Evolutionary conservation across 1,140 invertebrate genomes (phyloP).

Genomic region (Drosophila watanabei): DNA sequence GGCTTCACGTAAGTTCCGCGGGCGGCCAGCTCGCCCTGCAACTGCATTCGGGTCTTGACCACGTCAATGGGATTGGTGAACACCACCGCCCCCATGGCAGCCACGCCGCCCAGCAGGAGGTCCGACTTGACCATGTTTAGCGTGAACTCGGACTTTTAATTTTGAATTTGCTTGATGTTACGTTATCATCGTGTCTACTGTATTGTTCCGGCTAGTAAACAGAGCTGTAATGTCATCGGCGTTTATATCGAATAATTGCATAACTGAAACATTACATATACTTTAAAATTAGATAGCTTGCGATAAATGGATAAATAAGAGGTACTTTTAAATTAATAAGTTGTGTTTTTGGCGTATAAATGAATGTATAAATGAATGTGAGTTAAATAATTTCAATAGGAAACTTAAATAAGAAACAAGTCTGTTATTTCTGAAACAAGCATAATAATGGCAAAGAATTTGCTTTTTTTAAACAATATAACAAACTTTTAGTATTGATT

Average conservation of each 20-base stretch:
- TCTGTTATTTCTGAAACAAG: no score
- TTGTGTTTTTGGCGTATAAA: no score
- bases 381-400: no score
- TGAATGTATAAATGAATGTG: background rate
- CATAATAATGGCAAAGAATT: no score
- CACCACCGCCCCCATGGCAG: constrained; percentile 87
- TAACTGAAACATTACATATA: background rate
- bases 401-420: no score
- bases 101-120: constrained; percentile 86
- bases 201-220: background rate
- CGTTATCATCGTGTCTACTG: constrained; percentile 8
- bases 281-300: background rate
- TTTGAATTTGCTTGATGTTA: background rate
- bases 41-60: constrained; percentile 95
- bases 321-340: background rate
- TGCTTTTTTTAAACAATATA: no score
- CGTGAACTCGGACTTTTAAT: background rate
- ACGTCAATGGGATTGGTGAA: constrained; percentile 92
- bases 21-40: constrained; percentile 94
- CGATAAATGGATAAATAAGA: no score
- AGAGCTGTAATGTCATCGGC: constrained; percentile 7
- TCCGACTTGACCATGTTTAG: constrained; percentile 67
- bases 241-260: background rate
- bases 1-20: constrained; percentile 87
- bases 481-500: no score